Base-by-base conservation (phyloP, 2,113 vertebrate genomes). In the Pipra filicauda region DNA sequence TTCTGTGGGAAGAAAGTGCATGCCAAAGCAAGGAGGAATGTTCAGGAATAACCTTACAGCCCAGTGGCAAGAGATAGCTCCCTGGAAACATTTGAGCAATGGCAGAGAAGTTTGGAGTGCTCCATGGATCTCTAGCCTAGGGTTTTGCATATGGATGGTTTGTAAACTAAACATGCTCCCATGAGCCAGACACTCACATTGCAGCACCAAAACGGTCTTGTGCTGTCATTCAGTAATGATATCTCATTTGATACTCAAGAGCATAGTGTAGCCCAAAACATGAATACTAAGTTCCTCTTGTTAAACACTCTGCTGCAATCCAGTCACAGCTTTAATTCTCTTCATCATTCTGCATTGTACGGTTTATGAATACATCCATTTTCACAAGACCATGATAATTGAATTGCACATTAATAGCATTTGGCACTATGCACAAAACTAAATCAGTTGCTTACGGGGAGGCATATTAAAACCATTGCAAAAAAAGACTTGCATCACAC, bases 281-380 rank as follows among this genome's bases (percentile, higher is more conserved):
- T 72, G 93, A 96, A 94, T 96, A 94, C 71, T 78, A 94, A 91
- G 57, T 91, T 97, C 27, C 37, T 82, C 85, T 74, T 91, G 80
- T 94, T 91, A 72, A 91, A 73, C 37, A 65, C 59, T 49, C 82
- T 93, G 22, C 85, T 93, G 75, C 91, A 93, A 70, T 97, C 74
- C 84, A 85, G 62, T 43, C 90, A 93, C 77, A 76, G 44, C 91
- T 97, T 97, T 94, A 92, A 96, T 90, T 97, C 91, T 91, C 70
- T 85, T 94, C 75, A 95, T 96, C 82, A 88, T 94, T 94, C 81
- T 96, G 89, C 57, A 96, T 86, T 92, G 80, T 96, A 83, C 62
- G 52, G 59, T 82, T 96, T 94, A 96, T 90, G 92, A 96, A 96
- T 96, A 85, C 87, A 95, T 87, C 85, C 87, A 89, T 93, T 97